Evolutionary conservation across 2,888 invertebrate genomes (phyloP), one percentile per base, ranked within the genome.

Genomic region (Agonopterix heracliana): DNA sequence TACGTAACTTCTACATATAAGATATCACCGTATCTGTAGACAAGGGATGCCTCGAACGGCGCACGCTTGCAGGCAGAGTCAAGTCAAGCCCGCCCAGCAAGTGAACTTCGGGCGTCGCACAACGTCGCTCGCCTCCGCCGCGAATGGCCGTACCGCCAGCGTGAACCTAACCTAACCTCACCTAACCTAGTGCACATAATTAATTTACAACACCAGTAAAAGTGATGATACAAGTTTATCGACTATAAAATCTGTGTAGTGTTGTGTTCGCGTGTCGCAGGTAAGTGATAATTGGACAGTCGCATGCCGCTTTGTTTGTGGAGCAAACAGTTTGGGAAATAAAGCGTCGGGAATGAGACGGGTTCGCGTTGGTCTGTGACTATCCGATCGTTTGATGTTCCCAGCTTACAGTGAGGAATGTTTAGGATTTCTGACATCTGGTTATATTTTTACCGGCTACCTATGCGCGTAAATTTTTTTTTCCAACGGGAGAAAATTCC

Each of bases 141-240:
- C 76, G 85, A 71, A 62, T 67, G 77, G 82, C 78, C 87, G 87
- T 73, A 72, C 73, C 41, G 41, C 46, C 40, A 41, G 8, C 52
- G 42, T 26, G 41, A 42, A 54, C 57, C 61, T 57, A 60, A 63
- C 66, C 71, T 74, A 75, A 11, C n/a, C 11, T 8, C 10, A 44
- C 14, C 43, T 26, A 73, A 26, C 71, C 69, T 68, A 81, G 83
- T 81, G 77, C 74, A 75, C 76, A 80, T 78, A 77, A 86, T 83
- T 83, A 84, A 83, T 84, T 83, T 83, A 85, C 74, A 81, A 79
- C 82, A 74, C 69, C 74, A 83, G 79, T 85, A 81, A 83, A 81
- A 84, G 87, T 88, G 87, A 88, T 87, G 81, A 84, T 84, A 82
- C 78, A 68, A 78, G 83, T 85, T 86, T 83, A 85, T 85, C 80